Evolutionary conservation across 2,797 vertebrate genomes (phyloP).

Genomic region (Schizopygopsis malacanthus): DNA sequence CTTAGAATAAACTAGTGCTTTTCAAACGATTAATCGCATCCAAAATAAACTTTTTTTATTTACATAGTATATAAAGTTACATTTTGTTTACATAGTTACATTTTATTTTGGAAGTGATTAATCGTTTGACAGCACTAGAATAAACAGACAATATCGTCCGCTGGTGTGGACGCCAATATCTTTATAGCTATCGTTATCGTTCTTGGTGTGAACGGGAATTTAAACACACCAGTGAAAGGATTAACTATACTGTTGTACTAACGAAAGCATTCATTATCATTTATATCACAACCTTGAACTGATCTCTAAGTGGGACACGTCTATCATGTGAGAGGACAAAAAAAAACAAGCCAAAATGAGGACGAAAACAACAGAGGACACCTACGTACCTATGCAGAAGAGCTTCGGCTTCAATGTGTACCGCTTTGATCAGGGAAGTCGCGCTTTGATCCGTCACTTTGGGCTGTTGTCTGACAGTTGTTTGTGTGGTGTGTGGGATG

Average conservation of each 20-base stretch:
- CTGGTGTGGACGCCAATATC: too few relatives aligned
- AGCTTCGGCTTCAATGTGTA: slow-evolving; percentile 1
- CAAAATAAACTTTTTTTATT: too few relatives aligned
- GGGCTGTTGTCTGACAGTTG: slow-evolving; percentile 22
- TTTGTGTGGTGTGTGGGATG: slow-evolving; percentile 6
- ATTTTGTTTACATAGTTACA: too few relatives aligned
- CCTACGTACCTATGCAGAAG: slow-evolving; percentile 2
- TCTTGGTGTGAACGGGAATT: too few relatives aligned
- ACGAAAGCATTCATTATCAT: neutral
- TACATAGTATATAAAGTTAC: too few relatives aligned
- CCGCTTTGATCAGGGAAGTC: slow-evolving; percentile 11
- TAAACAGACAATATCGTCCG: too few relatives aligned
- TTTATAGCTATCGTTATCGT: too few relatives aligned
- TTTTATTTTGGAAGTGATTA: too few relatives aligned
- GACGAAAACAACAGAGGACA: slow-evolving; percentile 13
- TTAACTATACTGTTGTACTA: neutral
- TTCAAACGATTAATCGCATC: too few relatives aligned
- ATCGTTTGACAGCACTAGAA: too few relatives aligned
- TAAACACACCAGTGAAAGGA: too few relatives aligned
- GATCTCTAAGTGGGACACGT: slow-evolving; percentile 15
- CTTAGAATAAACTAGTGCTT: too few relatives aligned
- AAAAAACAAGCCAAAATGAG: neutral
- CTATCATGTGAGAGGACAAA: neutral
- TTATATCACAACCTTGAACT: slow-evolving; percentile 1
- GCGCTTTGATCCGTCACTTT: slow-evolving; percentile 18